Evolutionary conservation across 2,797 vertebrate species (phyloP).

Genomic region (Peromyscus aztecus): DNA sequence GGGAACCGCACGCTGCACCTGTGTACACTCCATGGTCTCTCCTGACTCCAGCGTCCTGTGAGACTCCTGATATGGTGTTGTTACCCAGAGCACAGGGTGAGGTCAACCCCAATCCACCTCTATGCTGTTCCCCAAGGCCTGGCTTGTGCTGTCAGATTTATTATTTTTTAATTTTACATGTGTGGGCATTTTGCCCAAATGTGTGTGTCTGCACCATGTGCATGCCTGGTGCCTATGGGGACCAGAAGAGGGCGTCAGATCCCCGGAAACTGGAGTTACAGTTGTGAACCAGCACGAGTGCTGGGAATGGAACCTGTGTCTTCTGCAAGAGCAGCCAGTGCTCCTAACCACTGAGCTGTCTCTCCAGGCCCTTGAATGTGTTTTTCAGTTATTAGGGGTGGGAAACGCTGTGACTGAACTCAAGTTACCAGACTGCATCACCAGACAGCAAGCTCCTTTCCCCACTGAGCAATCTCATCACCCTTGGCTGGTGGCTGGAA

Average conservation of each 20-base stretch:
- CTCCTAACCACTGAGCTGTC: not conserved
- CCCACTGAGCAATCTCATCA: not conserved
- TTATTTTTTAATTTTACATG: not conserved
- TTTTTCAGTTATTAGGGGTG: not conserved
- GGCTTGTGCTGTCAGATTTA: not conserved
- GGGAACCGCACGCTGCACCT: not conserved
- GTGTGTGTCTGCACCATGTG: not conserved
- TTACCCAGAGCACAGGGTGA: not conserved
- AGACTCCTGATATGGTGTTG: not conserved
- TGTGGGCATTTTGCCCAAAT: not conserved
- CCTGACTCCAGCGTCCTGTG: not conserved
- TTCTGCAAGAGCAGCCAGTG: not conserved
- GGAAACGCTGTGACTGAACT: not conserved
- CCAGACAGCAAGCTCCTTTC: not conserved
- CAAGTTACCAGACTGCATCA: not conserved
- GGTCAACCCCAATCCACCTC: not conserved
- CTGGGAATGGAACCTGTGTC: not conserved
- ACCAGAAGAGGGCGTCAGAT: not conserved
- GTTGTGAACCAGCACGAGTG: not conserved
- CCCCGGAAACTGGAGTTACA: not conserved
- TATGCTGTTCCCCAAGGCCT: not conserved
- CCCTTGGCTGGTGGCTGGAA: not conserved
- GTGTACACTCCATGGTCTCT: not conserved
- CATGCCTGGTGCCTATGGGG: not conserved
- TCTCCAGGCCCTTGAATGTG: not conserved